Evolutionary conservation across 2,888 invertebrate genomes (phyloP), one percentile per base, ranked within the genome.

Genomic region (Drosophila limbata): DNA sequence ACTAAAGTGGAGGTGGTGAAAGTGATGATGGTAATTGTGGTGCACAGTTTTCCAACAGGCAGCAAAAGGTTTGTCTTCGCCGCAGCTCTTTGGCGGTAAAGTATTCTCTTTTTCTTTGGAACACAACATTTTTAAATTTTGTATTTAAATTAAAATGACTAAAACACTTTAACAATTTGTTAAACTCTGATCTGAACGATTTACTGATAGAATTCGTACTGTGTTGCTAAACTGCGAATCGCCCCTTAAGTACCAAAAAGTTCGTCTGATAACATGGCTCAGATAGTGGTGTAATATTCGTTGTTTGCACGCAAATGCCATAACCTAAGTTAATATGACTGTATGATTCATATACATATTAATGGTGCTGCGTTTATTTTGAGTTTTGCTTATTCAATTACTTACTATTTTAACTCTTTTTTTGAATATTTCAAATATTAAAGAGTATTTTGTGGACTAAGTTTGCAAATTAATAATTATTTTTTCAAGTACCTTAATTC

Each of bases 251-350:
- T 59, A 50, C 59, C 11, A 40, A 48, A 37, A 28, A 6, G 17
- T 31, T 50, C 11, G 48, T 17, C 59, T 59, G 59, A 59, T 59
- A 59, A 59, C 48, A 48, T 15, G 11, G n/a, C 31, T 19, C 4
- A 31, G 59, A 50, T 19, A 19, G 21, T 59, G 59, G 59, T 59
- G 59, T 50, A 59, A 59, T 50, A 55, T 19, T 3, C 31, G 42
- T 13, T 31, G n/a, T 21, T 17, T 37, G n/a, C 25, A 21, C 21
- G 15, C 11, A 44, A 44, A n/a, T 19, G n/a, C 28, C n/a, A n/a
- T 11, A 31, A 33, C 55, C 55, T 33, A 11, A 15, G 33, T 28
- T 10, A 42, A 44, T 11, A 33, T 55, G 42, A 55, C 42, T n/a
- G n/a, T n/a, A 33, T 55, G 42, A 44, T n/a, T 11, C 17, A 19